A percentile compares a stretch with the other conserved stretches of the same genome.
Evolutionary conservation across 2,888 invertebrate species (phyloP).

Genomic region (Ganaspis brasiliensis): DNA sequence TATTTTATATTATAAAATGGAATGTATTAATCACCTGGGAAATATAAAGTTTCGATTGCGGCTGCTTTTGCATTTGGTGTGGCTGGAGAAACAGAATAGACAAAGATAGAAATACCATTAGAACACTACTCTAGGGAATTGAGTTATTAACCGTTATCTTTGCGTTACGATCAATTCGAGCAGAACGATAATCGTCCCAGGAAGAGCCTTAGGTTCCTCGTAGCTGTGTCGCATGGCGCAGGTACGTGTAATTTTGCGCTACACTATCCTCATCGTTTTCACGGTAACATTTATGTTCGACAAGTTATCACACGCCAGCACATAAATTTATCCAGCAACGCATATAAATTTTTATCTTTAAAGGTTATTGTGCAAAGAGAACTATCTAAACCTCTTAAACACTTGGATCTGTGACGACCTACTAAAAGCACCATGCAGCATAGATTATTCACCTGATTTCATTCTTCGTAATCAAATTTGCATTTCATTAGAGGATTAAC

Average conservation of each 20-base stretch:
- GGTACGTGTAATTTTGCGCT: slow-evolving; percentile 63
- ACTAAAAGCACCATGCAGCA: neutral
- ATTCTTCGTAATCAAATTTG: no score
- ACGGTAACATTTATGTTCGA: slow-evolving; percentile 59
- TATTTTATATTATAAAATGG: neutral
- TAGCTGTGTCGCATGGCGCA: slow-evolving; percentile 43
- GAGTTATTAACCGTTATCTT: slow-evolving; percentile 72
- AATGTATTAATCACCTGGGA: neutral
- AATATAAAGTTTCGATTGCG: slow-evolving; percentile 19
- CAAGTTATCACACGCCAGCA: slow-evolving; percentile 54
- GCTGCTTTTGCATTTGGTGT: slow-evolving; percentile 7
- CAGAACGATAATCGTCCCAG: slow-evolving; percentile 68
- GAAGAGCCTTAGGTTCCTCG: slow-evolving; percentile 59
- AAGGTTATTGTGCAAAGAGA: slow-evolving; percentile 7
- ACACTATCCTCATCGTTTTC: slow-evolving; percentile 41
- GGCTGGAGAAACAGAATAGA: slow-evolving; percentile 29
- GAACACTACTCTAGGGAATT: slow-evolving; percentile 58
- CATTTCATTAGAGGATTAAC: no score
- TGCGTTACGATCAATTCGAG: slow-evolving; percentile 72
- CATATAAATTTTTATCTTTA: neutral
- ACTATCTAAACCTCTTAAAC: no score
- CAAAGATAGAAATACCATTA: slow-evolving; percentile 59
- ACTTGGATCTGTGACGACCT: no score
- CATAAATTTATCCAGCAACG: slow-evolving; percentile 14
- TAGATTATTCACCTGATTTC: no score